Evolutionary conservation across 2,888 invertebrate species (phyloP).

Genomic region (Nebria salina): DNA sequence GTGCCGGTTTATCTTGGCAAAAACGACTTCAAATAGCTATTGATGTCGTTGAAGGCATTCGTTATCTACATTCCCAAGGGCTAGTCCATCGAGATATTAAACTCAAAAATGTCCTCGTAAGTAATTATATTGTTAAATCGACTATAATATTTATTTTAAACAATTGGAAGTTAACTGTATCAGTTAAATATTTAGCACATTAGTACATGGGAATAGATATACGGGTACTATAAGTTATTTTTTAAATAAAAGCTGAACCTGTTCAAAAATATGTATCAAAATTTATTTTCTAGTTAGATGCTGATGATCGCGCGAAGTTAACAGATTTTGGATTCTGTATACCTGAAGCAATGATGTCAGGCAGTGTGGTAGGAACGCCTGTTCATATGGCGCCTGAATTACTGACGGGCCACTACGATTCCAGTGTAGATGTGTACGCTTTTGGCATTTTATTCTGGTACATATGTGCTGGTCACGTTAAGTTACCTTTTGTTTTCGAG

Average conservation of each 20-base stretch:
- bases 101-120: conserved; percentile 85
- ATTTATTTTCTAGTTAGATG: conserved; percentile 68
- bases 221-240: no score
- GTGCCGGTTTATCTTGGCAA: conserved; percentile 72
- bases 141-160: conserved; percentile 23
- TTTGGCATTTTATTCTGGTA: conserved; percentile 93
- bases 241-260: neutral
- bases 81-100: conserved; percentile 90
- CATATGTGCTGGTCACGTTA: conserved; percentile 83
- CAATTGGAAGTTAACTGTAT: no score
- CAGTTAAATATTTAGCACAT: no score
- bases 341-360: conserved; percentile 89
- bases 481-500: conserved; percentile 82
- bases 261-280: conserved; percentile 16
- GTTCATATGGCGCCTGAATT: conserved; percentile 94
- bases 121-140: conserved; percentile 49
- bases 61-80: conserved; percentile 88
- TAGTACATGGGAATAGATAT: neutral
- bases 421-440: conserved; percentile 88
- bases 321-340: conserved; percentile 92
- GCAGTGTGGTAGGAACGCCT: conserved; percentile 88
- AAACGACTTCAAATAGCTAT: conserved; percentile 76
- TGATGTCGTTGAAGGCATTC: conserved; percentile 87
- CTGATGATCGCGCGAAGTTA: conserved; percentile 76
- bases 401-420: conserved; percentile 81